Base-by-base conservation (phyloP, 2,888 invertebrate species). In the Megaustenia siamemsis region DNA sequence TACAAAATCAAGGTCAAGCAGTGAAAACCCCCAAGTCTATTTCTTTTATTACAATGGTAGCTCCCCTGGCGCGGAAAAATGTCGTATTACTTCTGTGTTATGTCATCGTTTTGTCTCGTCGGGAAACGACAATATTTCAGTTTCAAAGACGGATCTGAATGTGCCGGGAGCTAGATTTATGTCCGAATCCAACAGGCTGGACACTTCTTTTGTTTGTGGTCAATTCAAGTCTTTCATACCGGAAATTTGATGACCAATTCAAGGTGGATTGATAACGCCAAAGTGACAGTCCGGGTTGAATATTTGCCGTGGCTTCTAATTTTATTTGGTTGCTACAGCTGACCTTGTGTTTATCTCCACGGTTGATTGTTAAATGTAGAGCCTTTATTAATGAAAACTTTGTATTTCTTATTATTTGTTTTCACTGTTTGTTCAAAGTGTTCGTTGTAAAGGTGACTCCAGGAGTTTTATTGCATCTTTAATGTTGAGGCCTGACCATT, bases 11-110 rank as follows among this genome's bases (percentile, higher is more conserved):
- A 82, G 60, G 82, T 71, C 71, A 43, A 43, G 38, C 35, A 28
- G 49, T n/a, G 21, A 21, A n/a, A 28, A 68, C 45, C 45, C 49
- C 68, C n/a, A 49, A 68, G 53, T 28, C 53, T 0, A 12, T 80
- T 80, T 80, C 68, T 80, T 21, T 49, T 80, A 49, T 80, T 80
- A n/a, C n/a, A n/a, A n/a, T n/a, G n/a, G n/a, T n/a, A n/a, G 53
- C 24, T 28, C 38, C 53, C 6, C 1, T 24, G 38, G 69, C 76
- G 35, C 1, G 53, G 32, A 38, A 35, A 56, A 56, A 76, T 38
- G 56, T 28, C 32, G 35, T 15, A 56, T 76, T 76, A 76, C 76
- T 53, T 49, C 38, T n/a, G 35, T 56, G 56, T 76, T 76, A 56
- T 56, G 56, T 21, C 76, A 76, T 56, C 15, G 32, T 45, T 28